Conservation (phyloP, 2,797 vertebrate genomes). For the Enteromius radiatus region DNA sequence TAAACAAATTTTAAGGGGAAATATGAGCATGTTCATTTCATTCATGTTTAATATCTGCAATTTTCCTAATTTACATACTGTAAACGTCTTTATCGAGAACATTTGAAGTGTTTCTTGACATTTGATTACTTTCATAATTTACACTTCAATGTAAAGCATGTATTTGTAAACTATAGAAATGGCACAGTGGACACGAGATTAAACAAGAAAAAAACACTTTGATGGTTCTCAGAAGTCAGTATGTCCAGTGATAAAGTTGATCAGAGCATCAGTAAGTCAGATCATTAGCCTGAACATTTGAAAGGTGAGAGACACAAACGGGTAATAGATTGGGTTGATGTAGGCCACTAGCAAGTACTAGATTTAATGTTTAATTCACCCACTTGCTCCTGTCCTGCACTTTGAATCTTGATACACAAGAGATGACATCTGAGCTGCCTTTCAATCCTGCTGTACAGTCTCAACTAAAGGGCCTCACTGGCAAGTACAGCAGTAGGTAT, state of each 20-base stretch:
- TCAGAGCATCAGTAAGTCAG: neutral
- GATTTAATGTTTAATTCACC: constrained; percentile 1
- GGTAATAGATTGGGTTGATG: neutral
- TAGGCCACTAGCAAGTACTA: neutral
- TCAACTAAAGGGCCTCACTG: neutral
- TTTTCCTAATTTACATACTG: neutral
- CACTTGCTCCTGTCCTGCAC: constrained; percentile 2
- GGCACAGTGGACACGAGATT: neutral
- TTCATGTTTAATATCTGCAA: neutral
- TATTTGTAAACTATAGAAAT: neutral
- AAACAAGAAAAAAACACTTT: neutral
- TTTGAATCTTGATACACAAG: constrained; percentile 15
- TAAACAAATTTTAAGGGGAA: neutral
- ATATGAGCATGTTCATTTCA: neutral
- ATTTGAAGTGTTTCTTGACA: neutral
- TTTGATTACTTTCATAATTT: neutral
- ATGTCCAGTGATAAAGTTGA: neutral
- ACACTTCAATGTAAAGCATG: neutral
- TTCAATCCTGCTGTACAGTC: neutral
- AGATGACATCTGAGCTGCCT: constrained; percentile 3
- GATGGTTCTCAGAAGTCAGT: neutral
- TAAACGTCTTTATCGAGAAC: neutral
- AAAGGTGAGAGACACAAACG: neutral
- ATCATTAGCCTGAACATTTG: neutral
- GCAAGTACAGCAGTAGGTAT: constrained; percentile 3